Evolutionary conservation across 2,797 vertebrate species (phyloP).

Genomic region (Notamacropus eugenii): DNA sequence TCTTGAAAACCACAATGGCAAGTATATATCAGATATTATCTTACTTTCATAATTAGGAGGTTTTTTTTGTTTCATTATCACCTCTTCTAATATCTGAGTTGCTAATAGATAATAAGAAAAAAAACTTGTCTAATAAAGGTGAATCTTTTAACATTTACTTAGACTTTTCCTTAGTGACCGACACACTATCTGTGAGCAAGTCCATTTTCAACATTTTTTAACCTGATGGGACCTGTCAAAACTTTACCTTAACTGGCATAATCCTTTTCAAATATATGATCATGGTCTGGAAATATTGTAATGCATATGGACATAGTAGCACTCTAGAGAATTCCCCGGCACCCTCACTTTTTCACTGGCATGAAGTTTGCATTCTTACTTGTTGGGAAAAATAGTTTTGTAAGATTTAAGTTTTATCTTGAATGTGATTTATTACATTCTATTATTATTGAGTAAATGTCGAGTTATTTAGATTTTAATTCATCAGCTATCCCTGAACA

Average conservation of each 20-base stretch:
- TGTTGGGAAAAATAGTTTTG: neutral
- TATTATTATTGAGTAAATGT: conserved; percentile 38
- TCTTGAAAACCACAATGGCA: neutral
- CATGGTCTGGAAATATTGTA: conserved; percentile 11
- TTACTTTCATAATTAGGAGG: neutral
- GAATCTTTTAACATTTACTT: neutral
- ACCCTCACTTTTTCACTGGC: neutral
- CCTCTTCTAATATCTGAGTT: neutral
- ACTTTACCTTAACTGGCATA: neutral
- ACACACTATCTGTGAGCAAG: neutral
- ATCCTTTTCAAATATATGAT: neutral
- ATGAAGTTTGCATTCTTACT: conserved; percentile 10
- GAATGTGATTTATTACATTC: conserved; percentile 47
- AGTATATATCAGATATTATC: neutral
- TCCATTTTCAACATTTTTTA: neutral
- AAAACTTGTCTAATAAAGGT: neutral
- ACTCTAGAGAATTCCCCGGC: conserved; percentile 7
- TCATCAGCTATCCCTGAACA: neutral
- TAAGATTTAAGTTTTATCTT: conserved; percentile 55
- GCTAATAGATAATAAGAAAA: neutral
- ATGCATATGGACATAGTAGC: conserved; percentile 13
- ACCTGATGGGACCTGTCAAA: neutral
- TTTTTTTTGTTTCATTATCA: neutral
- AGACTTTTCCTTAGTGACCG: neutral
- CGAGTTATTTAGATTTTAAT: conserved; percentile 58